Base-by-base conservation (phyloP, 30 jellyfish, hydroid and myxozoan species). In the Mastigias papua region DNA sequence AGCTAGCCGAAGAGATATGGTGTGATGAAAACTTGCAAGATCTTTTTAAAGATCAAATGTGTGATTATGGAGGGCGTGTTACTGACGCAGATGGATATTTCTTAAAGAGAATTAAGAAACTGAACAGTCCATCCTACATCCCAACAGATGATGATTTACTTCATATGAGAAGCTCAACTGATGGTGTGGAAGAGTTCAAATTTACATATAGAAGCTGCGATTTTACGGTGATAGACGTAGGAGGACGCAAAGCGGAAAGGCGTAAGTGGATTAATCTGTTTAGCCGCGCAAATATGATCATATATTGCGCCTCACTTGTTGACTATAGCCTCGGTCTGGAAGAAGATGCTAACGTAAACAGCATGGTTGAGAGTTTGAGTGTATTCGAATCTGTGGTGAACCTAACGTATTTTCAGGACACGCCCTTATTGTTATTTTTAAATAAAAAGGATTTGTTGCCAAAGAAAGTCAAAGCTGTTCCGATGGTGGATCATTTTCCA, bases 321-420 rank as follows among this genome's bases (percentile, higher is more conserved):
- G 91, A 82, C 62, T 82, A 68, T 48, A 84, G 68, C 68, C 66
- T 46, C 13, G 63, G 76, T 1, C 22, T 82, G 76, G 91, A 82
- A 57, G 84, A 82, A 17, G 91, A 82, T 65, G 22, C 81, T 48
- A 68, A 37, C 76, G 84, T 48, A 34, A 82, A 82, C 77, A 50
- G 91, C 70, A 82, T 82, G 91, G 75, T 37, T 13, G 91, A 69
- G 34, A 80, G 91, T 46, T 62, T 80, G 35, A 80, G 34, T 48
- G 91, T 80, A 1, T 80, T 66, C 73, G 91, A 82, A 48, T 82
- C 91, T 10, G 91, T 82, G 33, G 91, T 82, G 37, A 82, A 82
- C 32, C 34, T 82, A 20, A 82, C 91, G 0, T 82, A 82, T 76
- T 82, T 82, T 29, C 78, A 80, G 66, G 91, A 80, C 72, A 80